Base-by-base conservation (phyloP, 2,888 invertebrate genomes). In the Morinoia aosen region DNA sequence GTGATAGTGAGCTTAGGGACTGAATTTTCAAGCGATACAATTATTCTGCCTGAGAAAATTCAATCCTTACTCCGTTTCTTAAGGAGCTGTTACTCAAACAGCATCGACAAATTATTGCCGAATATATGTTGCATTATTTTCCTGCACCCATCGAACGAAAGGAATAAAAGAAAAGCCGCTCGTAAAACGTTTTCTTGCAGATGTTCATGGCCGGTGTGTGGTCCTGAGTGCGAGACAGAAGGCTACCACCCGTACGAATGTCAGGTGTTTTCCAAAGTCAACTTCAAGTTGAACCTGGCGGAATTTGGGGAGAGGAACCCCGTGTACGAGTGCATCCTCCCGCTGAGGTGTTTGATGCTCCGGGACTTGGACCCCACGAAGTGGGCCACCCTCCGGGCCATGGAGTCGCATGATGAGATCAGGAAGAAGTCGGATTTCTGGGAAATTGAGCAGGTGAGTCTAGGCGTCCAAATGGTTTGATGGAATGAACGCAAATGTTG, bases 371-470 rank as follows among this genome's bases (percentile, higher is more conserved):
- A 96, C n/a, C 93, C 95, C 10, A 95, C 95, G 39, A 96, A 96
- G 64, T 96, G 96, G 96, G 58, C 95, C 39, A 96, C 96, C 0
- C 57, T 96, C 95, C 91, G 88, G 88, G 96, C 96, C 33, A 96
- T 96, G 96, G 96, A 96, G 96, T 96, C 96, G 33, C 96, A 96
- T 96, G 96, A 96, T 58, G 96, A 96, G n/a, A 96, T 96, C 19
- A 95, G 96, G n/a, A 95, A 96, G 39, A 96, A 95, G 56, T 96
- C 96, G 4, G 96, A 96, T 56, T 95, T 96, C 0, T 96, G 96
- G 96, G 57, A 96, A 4, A 91, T 95, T 33, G 96, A 96, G 57
- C 95, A 96, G 96, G 96, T 96, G 48, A 93, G 95, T 39, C 8
- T 33, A 33, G 2, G 33, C 25, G 33, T 10, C 33, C 8, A 76